A percentile compares a stretch with the other conserved stretches of the same genome.
phyloP scores from a whole-genome alignment of 2,888 invertebrate species.

The Clostera curtula region DNA sequence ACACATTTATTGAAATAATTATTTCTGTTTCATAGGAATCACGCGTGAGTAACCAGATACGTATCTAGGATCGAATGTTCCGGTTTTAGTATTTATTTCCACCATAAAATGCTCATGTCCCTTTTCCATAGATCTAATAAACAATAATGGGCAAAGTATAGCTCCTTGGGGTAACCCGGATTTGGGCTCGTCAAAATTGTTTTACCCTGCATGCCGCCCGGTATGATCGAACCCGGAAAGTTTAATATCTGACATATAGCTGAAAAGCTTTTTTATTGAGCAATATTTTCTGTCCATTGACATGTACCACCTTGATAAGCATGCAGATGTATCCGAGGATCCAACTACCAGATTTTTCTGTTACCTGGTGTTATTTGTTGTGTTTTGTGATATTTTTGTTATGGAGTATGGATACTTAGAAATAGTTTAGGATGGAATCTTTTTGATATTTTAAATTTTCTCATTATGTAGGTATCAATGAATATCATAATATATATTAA shows the following conservation, averaged over 20 bases:
- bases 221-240: slow-evolving; percentile 18
- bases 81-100: slow-evolving; percentile 53
- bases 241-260: slow-evolving; percentile 16
- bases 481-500: too few species aligned
- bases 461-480: too few species aligned
- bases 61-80: slow-evolving; percentile 48
- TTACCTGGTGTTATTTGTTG: slow-evolving; percentile 35
- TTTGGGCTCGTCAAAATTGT: slow-evolving; percentile 22
- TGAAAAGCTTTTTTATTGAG: slow-evolving; percentile 3
- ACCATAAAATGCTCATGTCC: slow-evolving; percentile 26
- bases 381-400: slow-evolving; percentile 40
- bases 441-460: too few species aligned
- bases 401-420: slow-evolving; percentile 27
- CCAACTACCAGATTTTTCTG: slow-evolving; percentile 23
- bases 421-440: not conserved
- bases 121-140: slow-evolving; percentile 24
- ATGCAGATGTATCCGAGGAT: slow-evolving; percentile 28
- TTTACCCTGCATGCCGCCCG: slow-evolving; percentile 50
- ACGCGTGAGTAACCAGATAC: slow-evolving; percentile 65
- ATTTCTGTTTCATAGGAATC: slow-evolving; percentile 74
- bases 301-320: slow-evolving; percentile 26
- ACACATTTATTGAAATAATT: slow-evolving; percentile 50
- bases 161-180: slow-evolving; percentile 16
- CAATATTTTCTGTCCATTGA: slow-evolving; percentile 15
- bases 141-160: slow-evolving; percentile 24